A percentile compares a stretch with the other conserved stretches of the same genome.
Conservation (phyloP, 2,888 invertebrate genomes). For the Halictus ligatus region DNA sequence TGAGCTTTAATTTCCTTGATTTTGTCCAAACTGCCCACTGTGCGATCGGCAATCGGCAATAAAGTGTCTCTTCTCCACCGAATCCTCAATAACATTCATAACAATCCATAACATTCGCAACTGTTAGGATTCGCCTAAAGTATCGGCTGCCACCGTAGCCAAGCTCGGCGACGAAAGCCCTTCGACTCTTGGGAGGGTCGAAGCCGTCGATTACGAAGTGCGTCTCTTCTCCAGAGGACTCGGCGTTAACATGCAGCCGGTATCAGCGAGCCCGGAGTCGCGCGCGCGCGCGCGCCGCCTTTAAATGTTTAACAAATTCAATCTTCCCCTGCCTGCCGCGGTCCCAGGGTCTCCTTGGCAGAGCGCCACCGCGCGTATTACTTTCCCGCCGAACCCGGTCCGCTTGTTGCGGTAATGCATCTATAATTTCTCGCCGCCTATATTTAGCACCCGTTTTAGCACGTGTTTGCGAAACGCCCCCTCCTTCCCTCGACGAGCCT, state of each 20-base stretch:
- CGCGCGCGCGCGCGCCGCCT: background rate
- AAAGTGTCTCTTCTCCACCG: too few species aligned
- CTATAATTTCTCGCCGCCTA: conserved; percentile 18
- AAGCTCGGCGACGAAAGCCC: too few species aligned
- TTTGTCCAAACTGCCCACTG: too few species aligned
- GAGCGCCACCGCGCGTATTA: conserved; percentile 28
- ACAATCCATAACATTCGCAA: too few species aligned
- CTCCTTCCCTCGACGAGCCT: background rate
- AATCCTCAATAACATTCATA: too few species aligned
- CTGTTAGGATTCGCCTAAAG: too few species aligned
- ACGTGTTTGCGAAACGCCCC: conserved; percentile 7
- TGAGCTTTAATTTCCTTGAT: too few species aligned
- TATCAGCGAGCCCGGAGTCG: conserved; percentile 22
- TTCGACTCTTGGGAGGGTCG: too few species aligned
- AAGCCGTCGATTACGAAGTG: background rate
- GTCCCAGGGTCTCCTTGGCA: conserved; percentile 26
- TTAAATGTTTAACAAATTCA: conserved; percentile 58
- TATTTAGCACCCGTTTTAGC: conserved; percentile 12
- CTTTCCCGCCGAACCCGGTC: conserved; percentile 1
- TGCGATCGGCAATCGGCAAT: too few species aligned
- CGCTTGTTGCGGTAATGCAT: conserved; percentile 32
- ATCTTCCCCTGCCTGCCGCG: conserved; percentile 25
- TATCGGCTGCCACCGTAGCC: too few species aligned
- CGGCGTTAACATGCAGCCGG: background rate
- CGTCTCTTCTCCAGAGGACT: background rate